Evolutionary conservation across 2,888 invertebrate species (phyloP).

Genomic region (Eupelmus urozonus): DNA sequence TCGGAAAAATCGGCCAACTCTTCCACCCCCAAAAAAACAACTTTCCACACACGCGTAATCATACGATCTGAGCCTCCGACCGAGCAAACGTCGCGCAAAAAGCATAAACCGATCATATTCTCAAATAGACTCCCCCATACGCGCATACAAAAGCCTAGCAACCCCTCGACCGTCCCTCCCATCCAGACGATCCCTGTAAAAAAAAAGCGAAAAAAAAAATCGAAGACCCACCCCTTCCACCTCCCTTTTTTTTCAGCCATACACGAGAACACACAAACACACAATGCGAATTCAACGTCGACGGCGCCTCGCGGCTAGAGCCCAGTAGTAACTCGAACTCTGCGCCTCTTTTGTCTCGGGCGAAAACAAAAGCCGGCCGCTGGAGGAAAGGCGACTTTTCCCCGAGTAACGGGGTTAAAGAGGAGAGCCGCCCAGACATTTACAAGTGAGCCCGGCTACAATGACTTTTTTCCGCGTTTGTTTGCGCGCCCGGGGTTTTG

Average conservation of each 20-base stretch:
- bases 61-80: neutral
- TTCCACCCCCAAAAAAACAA: too few relatives aligned
- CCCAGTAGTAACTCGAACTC: conserved; percentile 30
- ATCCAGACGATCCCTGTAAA: neutral
- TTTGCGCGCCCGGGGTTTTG: conserved; percentile 4
- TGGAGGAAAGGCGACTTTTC: conserved; percentile 6
- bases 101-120: conserved; percentile 8
- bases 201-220: neutral
- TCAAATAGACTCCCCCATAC: neutral
- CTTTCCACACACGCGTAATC: neutral
- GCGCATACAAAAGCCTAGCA: too few relatives aligned
- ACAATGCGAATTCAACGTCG: too few relatives aligned
- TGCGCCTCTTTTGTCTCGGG: conserved; percentile 42
- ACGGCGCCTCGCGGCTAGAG: conserved; percentile 36
- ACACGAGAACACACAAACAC: too few relatives aligned
- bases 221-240: neutral
- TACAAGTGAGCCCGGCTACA: conserved; percentile 10
- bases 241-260: neutral
- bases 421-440: conserved; percentile 24
- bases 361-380: conserved; percentile 52
- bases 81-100: neutral
- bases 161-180: too few relatives aligned
- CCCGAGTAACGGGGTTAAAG: conserved; percentile 42
- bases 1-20: neutral
- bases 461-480: neutral